Percentiles rank a stretch among this genome's conserved stretches.
Evolutionary conservation across 2,888 invertebrate genomes (phyloP).

Genomic region (Plebejus melissa): DNA sequence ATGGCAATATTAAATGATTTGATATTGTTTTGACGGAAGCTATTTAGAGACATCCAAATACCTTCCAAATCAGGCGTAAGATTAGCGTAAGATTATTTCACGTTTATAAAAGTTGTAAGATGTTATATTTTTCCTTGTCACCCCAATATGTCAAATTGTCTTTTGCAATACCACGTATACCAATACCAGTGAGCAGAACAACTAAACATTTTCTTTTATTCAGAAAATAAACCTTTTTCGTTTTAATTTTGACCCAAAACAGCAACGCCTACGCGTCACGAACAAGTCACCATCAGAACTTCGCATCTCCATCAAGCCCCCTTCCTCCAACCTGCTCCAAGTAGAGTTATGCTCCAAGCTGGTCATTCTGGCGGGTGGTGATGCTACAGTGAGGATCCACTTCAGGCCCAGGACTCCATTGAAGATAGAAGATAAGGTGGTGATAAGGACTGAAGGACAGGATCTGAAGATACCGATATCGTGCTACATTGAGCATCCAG

Average conservation of each 20-base stretch:
- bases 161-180: no score
- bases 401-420: conserved; percentile 51
- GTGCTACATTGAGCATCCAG: conserved; percentile 60
- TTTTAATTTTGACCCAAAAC: neutral
- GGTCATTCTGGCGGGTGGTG: conserved; percentile 53
- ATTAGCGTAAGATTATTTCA: no score
- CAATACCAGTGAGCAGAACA: no score
- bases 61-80: no score
- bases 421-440: conserved; percentile 45
- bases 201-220: no score
- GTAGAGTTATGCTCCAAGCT: conserved; percentile 48
- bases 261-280: conserved; percentile 53
- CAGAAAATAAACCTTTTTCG: no score
- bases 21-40: no score
- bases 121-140: no score
- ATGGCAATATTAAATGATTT: no score
- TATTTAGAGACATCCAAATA: no score
- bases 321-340: conserved; percentile 46
- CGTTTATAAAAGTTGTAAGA: no score
- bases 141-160: no score
- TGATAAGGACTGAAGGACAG: conserved; percentile 45
- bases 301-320: conserved; percentile 55
- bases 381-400: conserved; percentile 47
- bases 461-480: conserved; percentile 46
- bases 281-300: conserved; percentile 56